Evolutionary conservation across 1,140 invertebrate species (phyloP).

Genomic region (Ceratina australensis): DNA sequence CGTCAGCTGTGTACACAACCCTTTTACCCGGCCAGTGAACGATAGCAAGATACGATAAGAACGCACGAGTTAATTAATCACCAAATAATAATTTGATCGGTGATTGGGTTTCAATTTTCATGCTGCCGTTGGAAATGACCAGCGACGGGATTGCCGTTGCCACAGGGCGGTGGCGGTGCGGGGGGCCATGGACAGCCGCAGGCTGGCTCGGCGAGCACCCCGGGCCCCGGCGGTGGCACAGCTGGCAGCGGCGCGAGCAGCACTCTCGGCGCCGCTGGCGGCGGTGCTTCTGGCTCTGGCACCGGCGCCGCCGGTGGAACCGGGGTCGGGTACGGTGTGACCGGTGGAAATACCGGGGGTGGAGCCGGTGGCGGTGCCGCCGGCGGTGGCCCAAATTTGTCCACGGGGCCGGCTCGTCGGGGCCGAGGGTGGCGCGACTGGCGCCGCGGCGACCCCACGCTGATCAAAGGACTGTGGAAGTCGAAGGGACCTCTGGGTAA

Average conservation of each 20-base stretch:
- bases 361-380: conserved; percentile 60
- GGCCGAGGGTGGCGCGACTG: conserved; percentile 84
- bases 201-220: conserved; percentile 71
- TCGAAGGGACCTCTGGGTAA: conserved; percentile 81
- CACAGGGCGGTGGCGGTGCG: conserved; percentile 59
- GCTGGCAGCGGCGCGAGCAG: conserved; percentile 49
- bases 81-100: conserved; percentile 44
- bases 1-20: conserved; percentile 11
- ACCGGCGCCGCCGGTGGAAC: conserved; percentile 40
- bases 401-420: conserved; percentile 60
- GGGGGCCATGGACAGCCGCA: conserved; percentile 71
- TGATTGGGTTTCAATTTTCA: conserved; percentile 45
- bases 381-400: conserved; percentile 41
- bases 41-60: neutral
- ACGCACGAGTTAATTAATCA: neutral
- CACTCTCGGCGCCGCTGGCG: conserved; percentile 42
- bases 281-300: conserved; percentile 44
- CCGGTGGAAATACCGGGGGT: conserved; percentile 50
- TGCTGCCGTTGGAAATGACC: conserved; percentile 48
- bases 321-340: conserved; percentile 40
- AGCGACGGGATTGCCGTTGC: conserved; percentile 66
- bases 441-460: conserved; percentile 84
- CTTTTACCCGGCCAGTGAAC: neutral
- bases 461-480: conserved; percentile 86
- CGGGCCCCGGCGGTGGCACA: conserved; percentile 57